A percentile compares a stretch with the other conserved stretches of the same genome.
These are phyloP conservation scores for Rhea pennata DNA, from an alignment of 2,113 vertebrate genomes.

Conservation along the genomic window DNA sequence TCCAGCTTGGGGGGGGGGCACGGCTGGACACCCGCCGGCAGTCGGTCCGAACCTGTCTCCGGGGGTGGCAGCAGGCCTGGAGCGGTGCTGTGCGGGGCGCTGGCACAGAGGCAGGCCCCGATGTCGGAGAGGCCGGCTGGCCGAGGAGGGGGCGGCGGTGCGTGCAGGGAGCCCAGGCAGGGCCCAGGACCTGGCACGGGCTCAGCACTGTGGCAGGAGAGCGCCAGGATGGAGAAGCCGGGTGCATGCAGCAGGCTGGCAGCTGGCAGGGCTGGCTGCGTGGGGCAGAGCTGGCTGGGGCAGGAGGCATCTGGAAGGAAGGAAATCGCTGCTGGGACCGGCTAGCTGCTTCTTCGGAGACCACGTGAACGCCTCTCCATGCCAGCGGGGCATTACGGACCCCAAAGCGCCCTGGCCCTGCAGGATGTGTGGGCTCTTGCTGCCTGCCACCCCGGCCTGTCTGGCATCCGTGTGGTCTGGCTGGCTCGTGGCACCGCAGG, in stretches of 20 bases:
- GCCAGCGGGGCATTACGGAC: background rate
- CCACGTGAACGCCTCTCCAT: background rate
- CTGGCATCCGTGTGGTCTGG: background rate
- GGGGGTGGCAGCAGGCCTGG: background rate
- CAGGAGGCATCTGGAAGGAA: background rate
- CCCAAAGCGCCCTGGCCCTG: background rate
- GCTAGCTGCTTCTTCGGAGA: background rate
- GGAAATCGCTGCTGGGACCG: background rate
- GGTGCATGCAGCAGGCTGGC: background rate
- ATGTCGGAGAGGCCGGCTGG: background rate
- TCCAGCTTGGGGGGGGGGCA: background rate
- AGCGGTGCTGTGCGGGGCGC: background rate
- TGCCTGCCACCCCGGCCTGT: background rate
- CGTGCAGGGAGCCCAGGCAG: too few species aligned
- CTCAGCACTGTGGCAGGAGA: background rate
- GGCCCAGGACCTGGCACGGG: background rate
- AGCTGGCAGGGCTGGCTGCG: background rate
- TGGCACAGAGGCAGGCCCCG: too few species aligned
- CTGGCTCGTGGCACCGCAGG: background rate
- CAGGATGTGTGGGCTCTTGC: background rate
- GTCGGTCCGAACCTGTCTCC: fast-evolving
- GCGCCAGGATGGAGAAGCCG: background rate
- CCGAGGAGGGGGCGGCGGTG: background rate
- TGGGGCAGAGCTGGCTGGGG: background rate
- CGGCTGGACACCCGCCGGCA: background rate